These are phyloP conservation scores for Magallana ariakensis DNA, from an alignment of 1,140 invertebrate species.

Conservation along the genomic window DNA sequence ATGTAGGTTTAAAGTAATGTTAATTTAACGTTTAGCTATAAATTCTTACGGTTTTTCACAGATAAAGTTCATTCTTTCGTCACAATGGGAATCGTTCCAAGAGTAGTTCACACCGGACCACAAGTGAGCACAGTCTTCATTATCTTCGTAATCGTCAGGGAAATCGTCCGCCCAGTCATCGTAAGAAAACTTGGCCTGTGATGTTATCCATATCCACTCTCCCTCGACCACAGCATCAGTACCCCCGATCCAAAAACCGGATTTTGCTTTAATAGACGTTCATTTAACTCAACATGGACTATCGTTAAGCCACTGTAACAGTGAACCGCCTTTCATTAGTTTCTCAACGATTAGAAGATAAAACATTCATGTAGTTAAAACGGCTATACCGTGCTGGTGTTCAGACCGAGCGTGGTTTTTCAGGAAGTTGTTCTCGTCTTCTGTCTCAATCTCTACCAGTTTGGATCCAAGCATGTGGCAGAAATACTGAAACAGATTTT, in stretches of 20 bases:
- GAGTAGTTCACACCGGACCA: not conserved
- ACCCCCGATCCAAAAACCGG: slow-evolving; percentile 23
- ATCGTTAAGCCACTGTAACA: not conserved
- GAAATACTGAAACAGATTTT: slow-evolving; percentile 10
- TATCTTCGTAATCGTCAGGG: not conserved
- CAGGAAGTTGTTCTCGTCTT: not conserved
- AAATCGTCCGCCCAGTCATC: not conserved
- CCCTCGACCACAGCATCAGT: slow-evolving; percentile 9
- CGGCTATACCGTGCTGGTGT: not conserved
- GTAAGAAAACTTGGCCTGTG: not conserved
- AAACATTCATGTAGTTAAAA: not conserved
- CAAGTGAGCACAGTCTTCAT: not conserved
- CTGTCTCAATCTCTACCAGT: slow-evolving; percentile 3
- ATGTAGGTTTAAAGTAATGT: too few species aligned
- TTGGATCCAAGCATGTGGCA: not conserved
- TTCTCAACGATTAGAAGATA: not conserved
- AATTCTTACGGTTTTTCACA: slow-evolving; percentile 8
- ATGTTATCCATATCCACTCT: not conserved
- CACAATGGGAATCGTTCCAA: slow-evolving; percentile 18
- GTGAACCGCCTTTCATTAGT: not conserved
- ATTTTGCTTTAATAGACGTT: not conserved
- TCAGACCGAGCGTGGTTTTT: not conserved
- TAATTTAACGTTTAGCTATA: not conserved
- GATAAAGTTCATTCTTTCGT: not conserved
- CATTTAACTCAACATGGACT: not conserved